Evolutionary conservation across 2,113 vertebrate genomes (phyloP).

Genomic region (Apodemus sylvaticus): DNA sequence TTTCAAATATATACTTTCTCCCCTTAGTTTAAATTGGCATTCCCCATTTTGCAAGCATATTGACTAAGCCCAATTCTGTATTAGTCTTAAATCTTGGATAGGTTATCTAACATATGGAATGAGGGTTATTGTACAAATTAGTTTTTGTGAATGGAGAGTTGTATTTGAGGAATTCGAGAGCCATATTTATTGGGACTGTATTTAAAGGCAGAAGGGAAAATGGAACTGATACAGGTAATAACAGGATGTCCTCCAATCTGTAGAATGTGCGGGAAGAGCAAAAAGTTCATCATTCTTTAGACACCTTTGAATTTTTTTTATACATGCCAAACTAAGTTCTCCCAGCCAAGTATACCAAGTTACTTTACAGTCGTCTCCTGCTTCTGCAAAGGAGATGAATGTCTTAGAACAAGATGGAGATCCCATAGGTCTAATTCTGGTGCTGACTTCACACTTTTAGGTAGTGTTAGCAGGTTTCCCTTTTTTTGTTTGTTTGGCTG

Average conservation of each 20-base stretch:
- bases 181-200: background rate
- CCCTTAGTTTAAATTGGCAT: background rate
- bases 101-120: background rate
- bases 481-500: background rate
- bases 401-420: background rate
- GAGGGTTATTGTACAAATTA: background rate
- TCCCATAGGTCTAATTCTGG: background rate
- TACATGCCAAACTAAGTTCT: background rate
- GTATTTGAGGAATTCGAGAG: background rate
- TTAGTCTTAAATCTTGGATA: background rate
- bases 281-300: background rate
- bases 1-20: slow-evolving; percentile 11
- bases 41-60: background rate
- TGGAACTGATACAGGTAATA: background rate
- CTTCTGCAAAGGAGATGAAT: background rate
- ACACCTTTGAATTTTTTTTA: background rate
- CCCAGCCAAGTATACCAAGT: background rate
- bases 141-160: background rate
- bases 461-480: no score
- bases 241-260: background rate
- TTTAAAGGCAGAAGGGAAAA: background rate
- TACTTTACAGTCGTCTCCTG: background rate
- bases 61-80: background rate
- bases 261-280: background rate
- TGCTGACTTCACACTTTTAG: background rate